Conservation (phyloP, 1,140 invertebrate genomes). For the Drosophila malerkotliana region DNA sequence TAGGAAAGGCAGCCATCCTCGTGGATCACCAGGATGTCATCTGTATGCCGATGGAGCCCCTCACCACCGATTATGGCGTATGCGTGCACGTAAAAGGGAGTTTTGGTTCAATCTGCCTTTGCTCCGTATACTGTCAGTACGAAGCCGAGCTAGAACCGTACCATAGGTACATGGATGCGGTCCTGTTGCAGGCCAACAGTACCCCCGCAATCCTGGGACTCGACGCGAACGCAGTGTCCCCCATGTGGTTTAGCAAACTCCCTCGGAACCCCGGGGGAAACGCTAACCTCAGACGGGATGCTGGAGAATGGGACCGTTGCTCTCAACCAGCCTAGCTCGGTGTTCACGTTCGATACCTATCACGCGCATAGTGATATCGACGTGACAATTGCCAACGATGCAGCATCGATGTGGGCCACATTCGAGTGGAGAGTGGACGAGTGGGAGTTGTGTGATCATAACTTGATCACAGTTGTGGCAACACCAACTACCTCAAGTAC, state of each 20-base stretch:
- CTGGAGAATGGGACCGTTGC: not conserved
- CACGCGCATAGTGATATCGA: too few relatives aligned
- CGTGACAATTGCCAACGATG: too few relatives aligned
- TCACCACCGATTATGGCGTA: not conserved
- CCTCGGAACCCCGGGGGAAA: not conserved
- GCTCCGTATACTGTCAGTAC: conserved; percentile 3
- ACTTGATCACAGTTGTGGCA: too few relatives aligned
- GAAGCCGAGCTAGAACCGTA: not conserved
- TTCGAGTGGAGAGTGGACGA: too few relatives aligned
- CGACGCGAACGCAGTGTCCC: conserved; percentile 7
- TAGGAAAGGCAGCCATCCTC: too few relatives aligned
- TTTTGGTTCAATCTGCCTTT: conserved; percentile 8
- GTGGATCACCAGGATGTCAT: too few relatives aligned
- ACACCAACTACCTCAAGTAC: too few relatives aligned
- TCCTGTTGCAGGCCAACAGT: conserved; percentile 6
- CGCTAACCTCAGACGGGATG: not conserved
- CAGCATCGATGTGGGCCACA: too few relatives aligned
- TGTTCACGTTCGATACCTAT: too few relatives aligned
- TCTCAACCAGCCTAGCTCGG: too few relatives aligned
- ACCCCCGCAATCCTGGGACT: conserved; percentile 7
- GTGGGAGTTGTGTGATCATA: too few relatives aligned
- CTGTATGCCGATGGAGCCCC: not conserved
- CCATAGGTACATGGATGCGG: conserved; percentile 10
- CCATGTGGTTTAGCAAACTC: conserved; percentile 2
- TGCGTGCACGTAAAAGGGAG: not conserved